Evolutionary conservation across 2,888 invertebrate genomes (phyloP), one percentile per base, ranked within the genome.

Genomic region (Nemotelus nigrinus): DNA sequence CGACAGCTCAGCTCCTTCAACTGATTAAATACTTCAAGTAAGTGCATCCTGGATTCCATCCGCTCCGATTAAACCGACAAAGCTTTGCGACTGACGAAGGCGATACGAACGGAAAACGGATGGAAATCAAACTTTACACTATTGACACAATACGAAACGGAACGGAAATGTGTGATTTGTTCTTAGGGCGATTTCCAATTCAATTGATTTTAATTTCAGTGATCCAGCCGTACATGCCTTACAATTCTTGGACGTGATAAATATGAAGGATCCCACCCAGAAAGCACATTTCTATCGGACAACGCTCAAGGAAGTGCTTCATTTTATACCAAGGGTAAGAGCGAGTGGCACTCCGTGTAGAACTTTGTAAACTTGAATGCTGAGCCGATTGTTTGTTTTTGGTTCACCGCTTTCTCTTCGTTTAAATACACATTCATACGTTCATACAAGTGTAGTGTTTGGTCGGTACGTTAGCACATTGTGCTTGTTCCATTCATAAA

Each of bases 1-100:
- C 98, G 4, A 95, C 95, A 44, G 94, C 97, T 53, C 97, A 97
- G 86, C 90, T 97, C 77, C 90, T 99, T 81, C 94, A 96, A 57
- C 91, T 97, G 83, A 95, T 96, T 86, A 95, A 95, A 85, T 96
- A 94, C 87, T 96, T 96, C 89, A 93, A 93, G 97, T 97, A 88
- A 90, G 89, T 85, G 83, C 43, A 60, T 68, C 67, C 67, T 74
- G 60, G 50, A 72, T 41, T 25, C 25, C 25, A 25, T 25, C 25
- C 25, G 25, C 25, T 25, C 25, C 60, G 47, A 70, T 70, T 70
- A 55, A 25, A 25, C 25, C 25, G 25, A 25, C 25, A 25, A 70
- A 70, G 8, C 10, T 7, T 10, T 41, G 70, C 39, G 53, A 63
- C 39, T 43, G 7, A 3, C 44, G 70, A 39, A 70, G 25, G 10